These are phyloP conservation scores for Cenopis cana DNA, from an alignment of 2,888 invertebrate genomes.

Conservation along the genomic window DNA sequence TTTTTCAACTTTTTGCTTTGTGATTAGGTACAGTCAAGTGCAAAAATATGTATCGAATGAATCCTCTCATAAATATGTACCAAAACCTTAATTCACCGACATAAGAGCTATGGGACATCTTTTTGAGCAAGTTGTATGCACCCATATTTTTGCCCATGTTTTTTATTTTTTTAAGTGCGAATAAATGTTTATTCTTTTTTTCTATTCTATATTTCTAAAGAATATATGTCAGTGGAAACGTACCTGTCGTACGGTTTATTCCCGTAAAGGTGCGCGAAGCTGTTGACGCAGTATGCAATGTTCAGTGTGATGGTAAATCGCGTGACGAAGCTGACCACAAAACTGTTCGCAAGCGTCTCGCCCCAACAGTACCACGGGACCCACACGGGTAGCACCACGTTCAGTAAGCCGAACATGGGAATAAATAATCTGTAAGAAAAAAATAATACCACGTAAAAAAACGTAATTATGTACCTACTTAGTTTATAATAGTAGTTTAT, in stretches of 20 bases:
- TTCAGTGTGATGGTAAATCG: conserved; percentile 94
- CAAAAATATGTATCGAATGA: too few species aligned
- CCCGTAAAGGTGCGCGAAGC: conserved; percentile 97
- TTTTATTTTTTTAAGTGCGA: too few species aligned
- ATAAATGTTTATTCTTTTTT: too few species aligned
- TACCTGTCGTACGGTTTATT: conserved; percentile 95
- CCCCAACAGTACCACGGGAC: conserved; percentile 94
- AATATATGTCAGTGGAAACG: background rate
- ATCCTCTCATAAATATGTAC: too few species aligned
- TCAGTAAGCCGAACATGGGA: conserved; percentile 88
- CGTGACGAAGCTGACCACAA: conserved; percentile 93
- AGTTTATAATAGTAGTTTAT: too few species aligned
- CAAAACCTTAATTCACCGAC: too few species aligned
- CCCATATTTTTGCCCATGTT: too few species aligned
- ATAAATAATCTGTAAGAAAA: conserved; percentile 85
- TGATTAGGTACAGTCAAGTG: background rate
- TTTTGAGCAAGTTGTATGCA: too few species aligned
- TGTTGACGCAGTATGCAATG: conserved; percentile 97
- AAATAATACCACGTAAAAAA: background rate
- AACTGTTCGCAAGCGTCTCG: conserved; percentile 91
- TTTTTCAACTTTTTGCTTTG: too few species aligned
- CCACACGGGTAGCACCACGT: conserved; percentile 88
- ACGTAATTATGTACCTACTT: too few species aligned
- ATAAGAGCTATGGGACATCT: too few species aligned
- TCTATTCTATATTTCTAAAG: too few species aligned